Evolutionary conservation across 2,797 vertebrate species (phyloP).

Genomic region (Periparus ater): DNA sequence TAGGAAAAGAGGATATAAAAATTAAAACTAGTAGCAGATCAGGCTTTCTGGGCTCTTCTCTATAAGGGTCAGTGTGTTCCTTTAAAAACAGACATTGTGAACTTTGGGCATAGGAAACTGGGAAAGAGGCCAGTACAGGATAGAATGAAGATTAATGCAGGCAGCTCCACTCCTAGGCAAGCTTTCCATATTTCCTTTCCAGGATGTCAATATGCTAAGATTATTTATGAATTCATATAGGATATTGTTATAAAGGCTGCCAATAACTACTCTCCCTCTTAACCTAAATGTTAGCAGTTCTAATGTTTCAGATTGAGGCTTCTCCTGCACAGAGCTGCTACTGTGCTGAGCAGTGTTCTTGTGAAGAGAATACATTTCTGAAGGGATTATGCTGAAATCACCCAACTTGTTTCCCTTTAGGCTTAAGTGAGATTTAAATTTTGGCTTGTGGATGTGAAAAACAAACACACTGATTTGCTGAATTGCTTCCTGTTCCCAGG

Average conservation of each 20-base stretch:
- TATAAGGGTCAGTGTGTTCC: conserved; percentile 27
- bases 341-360: conserved; percentile 7
- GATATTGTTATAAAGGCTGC: conserved; percentile 28
- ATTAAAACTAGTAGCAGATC: not conserved
- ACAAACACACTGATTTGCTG: not conserved
- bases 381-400: conserved; percentile 52
- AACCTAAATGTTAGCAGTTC: not conserved
- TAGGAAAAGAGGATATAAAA: not conserved
- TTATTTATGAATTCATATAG: conserved; percentile 44
- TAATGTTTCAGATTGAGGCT: not conserved
- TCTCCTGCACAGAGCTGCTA: conserved; percentile 27
- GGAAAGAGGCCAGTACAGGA: conserved; percentile 58
- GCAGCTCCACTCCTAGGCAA: conserved; percentile 24
- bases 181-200: conserved; percentile 50
- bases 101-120: conserved; percentile 56
- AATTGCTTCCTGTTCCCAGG: conserved; percentile 36
- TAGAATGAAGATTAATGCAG: conserved; percentile 54
- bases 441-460: conserved; percentile 53
- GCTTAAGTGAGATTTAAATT: conserved; percentile 56
- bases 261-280: not conserved
- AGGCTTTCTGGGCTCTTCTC: not conserved
- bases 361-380: conserved; percentile 59
- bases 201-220: conserved; percentile 40
- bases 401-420: conserved; percentile 55
- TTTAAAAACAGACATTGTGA: conserved; percentile 56